These are phyloP conservation scores for Nyctalus aviator DNA, from an alignment of 2,797 vertebrate genomes.

Conservation along the genomic window DNA sequence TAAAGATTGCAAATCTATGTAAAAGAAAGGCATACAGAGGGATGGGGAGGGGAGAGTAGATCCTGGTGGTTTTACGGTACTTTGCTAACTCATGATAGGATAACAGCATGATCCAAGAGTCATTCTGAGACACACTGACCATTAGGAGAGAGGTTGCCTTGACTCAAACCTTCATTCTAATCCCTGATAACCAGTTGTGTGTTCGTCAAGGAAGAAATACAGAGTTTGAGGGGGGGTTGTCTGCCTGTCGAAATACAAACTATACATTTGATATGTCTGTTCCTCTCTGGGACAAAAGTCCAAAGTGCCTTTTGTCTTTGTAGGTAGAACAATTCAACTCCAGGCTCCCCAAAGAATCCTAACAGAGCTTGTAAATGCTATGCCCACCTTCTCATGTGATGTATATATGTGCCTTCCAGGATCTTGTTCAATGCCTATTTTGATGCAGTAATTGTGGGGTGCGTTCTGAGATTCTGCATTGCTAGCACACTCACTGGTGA, in stretches of 20 bases:
- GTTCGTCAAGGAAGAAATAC: not conserved
- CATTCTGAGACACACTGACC: not conserved
- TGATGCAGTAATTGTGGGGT: not conserved
- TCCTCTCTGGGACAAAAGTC: no score
- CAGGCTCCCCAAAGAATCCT: not conserved
- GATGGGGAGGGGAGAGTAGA: not conserved
- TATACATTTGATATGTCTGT: not conserved
- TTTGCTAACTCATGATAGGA: not conserved
- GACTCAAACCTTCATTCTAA: not conserved
- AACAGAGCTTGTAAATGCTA: not conserved
- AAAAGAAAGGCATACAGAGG: not conserved
- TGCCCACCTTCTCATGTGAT: fast-evolving
- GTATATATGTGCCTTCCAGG: no score
- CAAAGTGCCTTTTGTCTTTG: not conserved
- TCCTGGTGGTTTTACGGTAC: not conserved
- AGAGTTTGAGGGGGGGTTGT: not conserved
- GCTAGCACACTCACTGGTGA: no score
- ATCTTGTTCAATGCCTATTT: not conserved
- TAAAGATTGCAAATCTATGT: not conserved
- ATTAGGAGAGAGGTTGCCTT: not conserved
- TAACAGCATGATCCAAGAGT: not conserved
- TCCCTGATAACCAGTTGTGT: not conserved
- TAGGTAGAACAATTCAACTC: not conserved
- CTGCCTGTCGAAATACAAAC: not conserved
- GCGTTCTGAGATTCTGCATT: not conserved